Percentiles rank a stretch among this genome's conserved stretches.
These are phyloP conservation scores for Lepidotrigona ventralis DNA, from an alignment of 1,140 invertebrate genomes.

Conservation along the genomic window DNA sequence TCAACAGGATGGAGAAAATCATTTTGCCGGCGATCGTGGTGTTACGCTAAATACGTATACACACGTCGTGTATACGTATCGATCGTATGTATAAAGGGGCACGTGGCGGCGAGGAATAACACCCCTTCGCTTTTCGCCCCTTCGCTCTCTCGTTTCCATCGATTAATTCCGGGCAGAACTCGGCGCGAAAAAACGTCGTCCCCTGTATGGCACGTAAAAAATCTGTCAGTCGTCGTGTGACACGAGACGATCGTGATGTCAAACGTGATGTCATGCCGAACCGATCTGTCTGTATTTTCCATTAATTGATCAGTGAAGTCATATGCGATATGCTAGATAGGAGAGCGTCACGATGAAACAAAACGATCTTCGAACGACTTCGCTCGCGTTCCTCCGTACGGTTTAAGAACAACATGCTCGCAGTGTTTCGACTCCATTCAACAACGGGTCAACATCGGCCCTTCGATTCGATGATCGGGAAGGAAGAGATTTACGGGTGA, in stretches of 20 bases:
- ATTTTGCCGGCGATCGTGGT: neutral
- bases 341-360: neutral
- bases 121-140: neutral
- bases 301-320: neutral
- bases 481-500: constrained; percentile 44
- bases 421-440: neutral
- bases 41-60: neutral
- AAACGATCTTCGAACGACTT: neutral
- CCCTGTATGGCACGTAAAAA: constrained; percentile 20
- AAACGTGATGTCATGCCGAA: neutral
- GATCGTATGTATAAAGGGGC: constrained; percentile 6
- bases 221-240: neutral
- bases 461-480: constrained; percentile 23
- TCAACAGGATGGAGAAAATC: neutral
- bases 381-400: neutral
- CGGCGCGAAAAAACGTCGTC: neutral
- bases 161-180: neutral
- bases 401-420: neutral
- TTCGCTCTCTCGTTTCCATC: neutral
- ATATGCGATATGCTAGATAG: neutral
- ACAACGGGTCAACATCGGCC: neutral
- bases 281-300: neutral
- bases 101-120: constrained; percentile 8
- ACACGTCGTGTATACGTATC: neutral
- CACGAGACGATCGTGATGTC: neutral